These are phyloP conservation scores for Tinea trinotella DNA, from an alignment of 2,888 invertebrate species.

Conservation along the genomic window DNA sequence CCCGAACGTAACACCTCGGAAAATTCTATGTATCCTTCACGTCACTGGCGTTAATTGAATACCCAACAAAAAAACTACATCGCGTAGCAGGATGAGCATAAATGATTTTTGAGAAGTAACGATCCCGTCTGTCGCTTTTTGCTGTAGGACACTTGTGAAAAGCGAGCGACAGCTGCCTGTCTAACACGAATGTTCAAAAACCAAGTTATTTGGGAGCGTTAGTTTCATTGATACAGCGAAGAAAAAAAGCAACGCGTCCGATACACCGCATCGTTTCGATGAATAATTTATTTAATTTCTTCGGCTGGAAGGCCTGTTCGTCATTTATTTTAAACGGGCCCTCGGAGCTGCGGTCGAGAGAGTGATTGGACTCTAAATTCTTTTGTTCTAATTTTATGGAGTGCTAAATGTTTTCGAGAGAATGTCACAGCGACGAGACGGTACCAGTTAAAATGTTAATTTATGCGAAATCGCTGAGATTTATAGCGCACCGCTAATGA, in stretches of 20 bases:
- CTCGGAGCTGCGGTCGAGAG: conserved; percentile 26
- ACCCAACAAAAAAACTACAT: not conserved
- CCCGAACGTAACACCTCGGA: conserved; percentile 24
- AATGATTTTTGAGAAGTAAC: conserved; percentile 6
- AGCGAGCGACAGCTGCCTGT: conserved; percentile 14
- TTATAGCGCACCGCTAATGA: conserved; percentile 43
- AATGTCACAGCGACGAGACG: conserved; percentile 29
- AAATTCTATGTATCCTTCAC: conserved; percentile 3
- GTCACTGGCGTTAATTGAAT: conserved; percentile 13
- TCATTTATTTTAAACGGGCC: conserved; percentile 27
- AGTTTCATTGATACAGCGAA: conserved; percentile 12
- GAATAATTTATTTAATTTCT: conserved; percentile 20
- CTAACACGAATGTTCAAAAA: conserved; percentile 7
- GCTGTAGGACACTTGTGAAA: conserved; percentile 16
- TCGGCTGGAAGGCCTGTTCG: conserved; percentile 21
- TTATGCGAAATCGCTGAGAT: conserved; percentile 53
- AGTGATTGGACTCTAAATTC: conserved; percentile 32
- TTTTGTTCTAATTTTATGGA: conserved; percentile 54
- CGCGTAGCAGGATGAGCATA: not conserved
- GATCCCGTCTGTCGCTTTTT: conserved; percentile 6
- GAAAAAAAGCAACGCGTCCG: not conserved
- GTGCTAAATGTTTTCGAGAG: conserved; percentile 39
- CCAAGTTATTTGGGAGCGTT: conserved; percentile 4
- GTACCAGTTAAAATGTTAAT: conserved; percentile 51
- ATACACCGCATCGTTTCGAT: conserved; percentile 12